Evolutionary conservation across 1,140 invertebrate species (phyloP).

Genomic region (Drosophila teissieri): DNA sequence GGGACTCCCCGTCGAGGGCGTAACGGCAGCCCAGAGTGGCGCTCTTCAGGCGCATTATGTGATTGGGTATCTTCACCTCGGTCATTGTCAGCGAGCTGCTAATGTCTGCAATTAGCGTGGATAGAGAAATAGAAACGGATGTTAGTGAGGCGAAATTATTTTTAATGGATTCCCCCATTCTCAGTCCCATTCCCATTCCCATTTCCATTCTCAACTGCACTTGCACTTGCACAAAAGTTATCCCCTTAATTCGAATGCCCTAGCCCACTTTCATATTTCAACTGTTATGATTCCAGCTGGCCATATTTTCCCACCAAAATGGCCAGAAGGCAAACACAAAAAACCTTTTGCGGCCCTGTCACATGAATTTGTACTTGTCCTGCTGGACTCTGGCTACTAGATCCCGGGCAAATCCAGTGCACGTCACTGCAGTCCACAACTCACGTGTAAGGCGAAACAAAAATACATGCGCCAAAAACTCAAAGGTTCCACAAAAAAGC

Average conservation of each 20-base stretch:
- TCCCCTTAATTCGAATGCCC: constrained; percentile 34
- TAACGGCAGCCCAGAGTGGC: constrained; percentile 91
- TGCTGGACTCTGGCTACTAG: constrained; percentile 45
- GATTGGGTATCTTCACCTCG: constrained; percentile 88
- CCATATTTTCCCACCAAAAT: constrained; percentile 61
- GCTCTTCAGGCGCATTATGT: constrained; percentile 88
- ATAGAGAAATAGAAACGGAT: constrained; percentile 15
- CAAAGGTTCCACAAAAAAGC: constrained; percentile 1
- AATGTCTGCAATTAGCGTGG: constrained; percentile 78
- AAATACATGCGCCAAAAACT: constrained; percentile 29
- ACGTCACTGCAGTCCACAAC: constrained; percentile 78
- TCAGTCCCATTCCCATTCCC: constrained; percentile 1
- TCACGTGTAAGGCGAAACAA: constrained; percentile 48
- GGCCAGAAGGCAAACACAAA: constrained; percentile 52
- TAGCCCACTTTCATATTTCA: constrained; percentile 41
- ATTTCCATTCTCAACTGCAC: constrained; percentile 4
- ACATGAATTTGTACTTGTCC: constrained; percentile 73
- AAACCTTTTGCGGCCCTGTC: constrained; percentile 41
- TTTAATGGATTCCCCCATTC: constrained; percentile 44
- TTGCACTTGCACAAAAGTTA: constrained; percentile 12
- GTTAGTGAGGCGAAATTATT: constrained; percentile 60
- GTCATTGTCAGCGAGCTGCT: constrained; percentile 87
- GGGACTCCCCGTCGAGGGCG: constrained; percentile 90
- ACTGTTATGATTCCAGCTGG: constrained; percentile 17
- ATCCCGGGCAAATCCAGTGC: constrained; percentile 42